Evolutionary conservation across 2,797 vertebrate species (phyloP), one percentile per base, ranked within the genome.

Genomic region (Lithobates pipiens): DNA sequence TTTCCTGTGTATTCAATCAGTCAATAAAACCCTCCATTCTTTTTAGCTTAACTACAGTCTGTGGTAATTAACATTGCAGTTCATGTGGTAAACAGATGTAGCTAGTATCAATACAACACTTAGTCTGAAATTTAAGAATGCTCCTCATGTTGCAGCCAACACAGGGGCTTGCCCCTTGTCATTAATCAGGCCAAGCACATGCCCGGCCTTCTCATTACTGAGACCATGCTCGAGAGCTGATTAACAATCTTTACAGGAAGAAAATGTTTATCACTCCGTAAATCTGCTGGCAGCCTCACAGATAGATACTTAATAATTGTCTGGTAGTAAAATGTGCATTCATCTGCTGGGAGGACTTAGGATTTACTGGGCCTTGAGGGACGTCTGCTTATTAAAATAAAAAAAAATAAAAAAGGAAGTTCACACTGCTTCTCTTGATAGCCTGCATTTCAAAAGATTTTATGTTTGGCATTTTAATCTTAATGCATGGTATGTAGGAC

Each of bases 271-370:
- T 89, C 88, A 88, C n/a, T 21, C 73, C 74, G 70, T 68, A 87
- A 89, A 88, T 87, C 87, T 85, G 73, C 0, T 88, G 85, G 89
- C 89, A 87, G 77, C 68, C 82, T 69, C 70, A 88, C 0, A 2
- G 88, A 90, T 82, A 77, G 88, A 82, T 86, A 89, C 86, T 77
- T 87, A 88, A 50, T 86, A 88, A 83, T 32, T 81, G 88, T 89
- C 86, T 84, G 87, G 82, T 89, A 89, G 87, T 81, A 77, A 90
- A 80, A 89, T 2, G 65, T 76, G 81, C 68, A 75, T 84, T 76
- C 88, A 90, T 87, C 84, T 85, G 83, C 77, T 84, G 73, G 63
- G 82, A 84, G 85, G 71, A 67, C 15, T 85, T 77, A 42, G 50
- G 74, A 86, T 78, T 87, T 79, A 18, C 72, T 6, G 21, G 86